Percentiles rank a stretch among this genome's conserved stretches.
phyloP scores from a whole-genome alignment of 2,888 invertebrate species.

The Scaeva pyrastri region DNA sequence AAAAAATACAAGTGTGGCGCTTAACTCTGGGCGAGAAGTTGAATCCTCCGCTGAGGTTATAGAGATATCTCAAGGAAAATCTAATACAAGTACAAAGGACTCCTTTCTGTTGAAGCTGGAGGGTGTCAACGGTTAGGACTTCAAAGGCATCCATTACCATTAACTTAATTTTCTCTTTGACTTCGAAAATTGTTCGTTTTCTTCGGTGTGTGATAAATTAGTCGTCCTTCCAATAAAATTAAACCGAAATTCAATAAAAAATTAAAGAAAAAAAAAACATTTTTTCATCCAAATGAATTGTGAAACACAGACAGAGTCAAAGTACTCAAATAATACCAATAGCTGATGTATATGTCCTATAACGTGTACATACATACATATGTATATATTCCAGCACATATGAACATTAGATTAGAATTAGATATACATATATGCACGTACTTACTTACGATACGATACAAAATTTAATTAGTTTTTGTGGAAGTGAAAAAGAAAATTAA shows the following conservation, averaged over 20 bases:
- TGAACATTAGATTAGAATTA: conserved; percentile 55
- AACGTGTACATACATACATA: conserved; percentile 8
- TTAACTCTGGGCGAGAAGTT: neutral
- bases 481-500: neutral
- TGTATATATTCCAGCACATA: conserved; percentile 39
- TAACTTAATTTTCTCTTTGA: conserved; percentile 26
- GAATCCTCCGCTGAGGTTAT: neutral
- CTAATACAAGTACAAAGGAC: neutral
- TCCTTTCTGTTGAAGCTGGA: neutral
- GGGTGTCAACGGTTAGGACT: conserved; percentile 48
- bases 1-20: neutral
- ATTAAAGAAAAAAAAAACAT: neutral
- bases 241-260: conserved; percentile 25
- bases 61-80: neutral
- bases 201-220: conserved; percentile 15
- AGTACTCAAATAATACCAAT: conserved; percentile 32
- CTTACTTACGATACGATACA: neutral
- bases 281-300: conserved; percentile 52
- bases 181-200: neutral
- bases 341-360: conserved; percentile 62
- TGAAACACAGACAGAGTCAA: conserved; percentile 47
- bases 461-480: conserved; percentile 17
- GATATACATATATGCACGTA: neutral
- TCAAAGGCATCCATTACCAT: conserved; percentile 33
- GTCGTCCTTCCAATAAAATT: conserved; percentile 19